Conservation (phyloP, 1,140 invertebrate species). For the Hylaeus anthracinus region DNA sequence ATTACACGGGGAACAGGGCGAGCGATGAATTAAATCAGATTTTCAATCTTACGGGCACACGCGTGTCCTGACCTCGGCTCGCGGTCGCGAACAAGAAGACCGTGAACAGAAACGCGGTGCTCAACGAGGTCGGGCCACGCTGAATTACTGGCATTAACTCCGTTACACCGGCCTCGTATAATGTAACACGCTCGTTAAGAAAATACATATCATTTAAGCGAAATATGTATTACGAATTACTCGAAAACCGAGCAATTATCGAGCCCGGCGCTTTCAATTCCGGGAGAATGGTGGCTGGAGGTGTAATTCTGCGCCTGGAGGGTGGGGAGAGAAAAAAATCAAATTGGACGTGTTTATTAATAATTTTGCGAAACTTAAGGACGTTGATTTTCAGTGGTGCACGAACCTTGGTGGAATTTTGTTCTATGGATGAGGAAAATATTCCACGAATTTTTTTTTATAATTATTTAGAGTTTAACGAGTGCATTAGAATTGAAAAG, state of each 20-base stretch:
- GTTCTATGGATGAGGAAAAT: too few species aligned
- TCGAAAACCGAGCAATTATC: slow-evolving; percentile 36
- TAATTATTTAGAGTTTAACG: too few species aligned
- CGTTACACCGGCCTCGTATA: slow-evolving; percentile 27
- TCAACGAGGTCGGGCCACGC: slow-evolving; percentile 18
- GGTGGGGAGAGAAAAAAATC: neutral
- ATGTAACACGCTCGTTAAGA: slow-evolving; percentile 47
- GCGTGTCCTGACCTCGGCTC: slow-evolving; percentile 63
- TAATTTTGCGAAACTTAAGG: too few species aligned
- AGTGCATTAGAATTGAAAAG: too few species aligned
- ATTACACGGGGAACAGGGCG: neutral
- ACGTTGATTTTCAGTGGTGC: too few species aligned
- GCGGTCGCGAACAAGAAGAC: slow-evolving; percentile 63
- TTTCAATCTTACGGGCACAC: slow-evolving; percentile 71
- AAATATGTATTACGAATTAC: slow-evolving; percentile 38
- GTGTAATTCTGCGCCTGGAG: slow-evolving; percentile 3
- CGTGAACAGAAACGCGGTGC: slow-evolving; percentile 2
- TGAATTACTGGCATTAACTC: slow-evolving; percentile 22
- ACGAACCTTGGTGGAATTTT: too few species aligned
- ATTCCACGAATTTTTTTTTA: too few species aligned
- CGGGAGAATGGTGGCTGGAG: neutral
- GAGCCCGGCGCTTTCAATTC: slow-evolving; percentile 1
- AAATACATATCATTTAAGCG: slow-evolving; percentile 43
- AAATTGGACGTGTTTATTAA: neutral
- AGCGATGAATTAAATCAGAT: slow-evolving; percentile 72